Evolutionary conservation across 2,888 invertebrate species (phyloP), one percentile per base, ranked within the genome.

Genomic region (Heteropelma amictum): DNA sequence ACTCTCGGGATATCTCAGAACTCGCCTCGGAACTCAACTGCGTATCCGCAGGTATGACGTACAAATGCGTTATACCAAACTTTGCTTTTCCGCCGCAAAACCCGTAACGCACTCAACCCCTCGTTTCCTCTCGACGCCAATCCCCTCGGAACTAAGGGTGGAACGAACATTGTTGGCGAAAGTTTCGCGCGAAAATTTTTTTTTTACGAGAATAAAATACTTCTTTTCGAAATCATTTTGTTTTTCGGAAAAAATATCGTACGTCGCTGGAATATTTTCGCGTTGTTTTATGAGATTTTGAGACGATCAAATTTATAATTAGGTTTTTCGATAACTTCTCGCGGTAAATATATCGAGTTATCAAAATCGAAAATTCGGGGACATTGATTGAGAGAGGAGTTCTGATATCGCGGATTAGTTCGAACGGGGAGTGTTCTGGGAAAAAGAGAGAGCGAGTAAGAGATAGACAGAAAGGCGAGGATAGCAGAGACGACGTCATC

Each of bases 381-480:
- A 86, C 88, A 88, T 88, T 88, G 88, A 88, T 87, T 87, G 85
- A 82, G 77, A 84, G 83, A 85, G 86, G 85, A 86, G 86, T 82
- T 81, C 81, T 81, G 78, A 81, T 81, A 81, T 83, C 80, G 81
- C 76, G 67, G 77, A 80, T 81, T 68, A 81, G 83, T 83, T 84
- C 78, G 49, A 26, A 65, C 83, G 80, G 77, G 82, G 79, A 56
- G 47, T 21, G 49, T 58, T 26, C 51, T 49, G 82, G 81, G 56
- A 77, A 76, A 61, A 75, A 73, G 78, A 77, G 74, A 73, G 70
- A 68, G 64, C 74, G 68, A 40, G 76, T 77, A 81, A 76, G 77
- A 77, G 81, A 14, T 40, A 38, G 28, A 12, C 49, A 21, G 40
- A 8, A 19, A 28, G 14, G 60, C 26, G 28, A 61, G 67, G 67